Conservation (phyloP, 1,140 invertebrate species). For the Pseudomyrmex gracilis region DNA sequence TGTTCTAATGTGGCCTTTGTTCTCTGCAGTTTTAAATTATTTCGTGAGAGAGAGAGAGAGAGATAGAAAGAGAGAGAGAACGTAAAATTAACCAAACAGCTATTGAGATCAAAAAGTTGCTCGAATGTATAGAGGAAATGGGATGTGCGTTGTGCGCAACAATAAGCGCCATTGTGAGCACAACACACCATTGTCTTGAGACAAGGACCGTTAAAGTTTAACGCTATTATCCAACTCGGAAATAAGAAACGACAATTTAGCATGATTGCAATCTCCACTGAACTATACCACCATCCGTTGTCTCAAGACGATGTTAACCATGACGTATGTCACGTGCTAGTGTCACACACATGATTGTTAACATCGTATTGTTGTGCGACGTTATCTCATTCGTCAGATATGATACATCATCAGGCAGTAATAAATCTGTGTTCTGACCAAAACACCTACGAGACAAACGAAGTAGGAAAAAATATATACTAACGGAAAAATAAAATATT, state of each 20-base stretch:
- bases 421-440: background rate
- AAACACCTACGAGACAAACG: background rate
- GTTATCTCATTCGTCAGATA: background rate
- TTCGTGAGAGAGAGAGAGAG: background rate
- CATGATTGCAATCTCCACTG: constrained; percentile 18
- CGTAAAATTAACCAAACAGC: constrained; percentile 7
- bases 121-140: constrained; percentile 10
- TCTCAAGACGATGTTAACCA: constrained; percentile 1
- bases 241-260: constrained; percentile 51
- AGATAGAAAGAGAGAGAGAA: too few species aligned
- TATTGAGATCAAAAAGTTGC: background rate
- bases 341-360: background rate
- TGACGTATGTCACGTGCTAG: background rate
- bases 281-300: constrained; percentile 34
- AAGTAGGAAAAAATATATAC: background rate
- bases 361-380: background rate
- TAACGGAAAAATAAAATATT: too few species aligned
- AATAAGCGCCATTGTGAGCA: constrained; percentile 21
- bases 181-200: constrained; percentile 38
- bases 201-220: constrained; percentile 33
- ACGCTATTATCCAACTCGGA: constrained; percentile 33
- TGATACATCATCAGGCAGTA: background rate
- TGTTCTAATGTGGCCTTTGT: background rate
- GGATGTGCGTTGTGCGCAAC: constrained; percentile 12
- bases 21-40: background rate